A percentile compares a stretch with the other conserved stretches of the same genome.
Evolutionary conservation across 2,113 vertebrate species (phyloP).

Genomic region (Trochalopteron elliotii): DNA sequence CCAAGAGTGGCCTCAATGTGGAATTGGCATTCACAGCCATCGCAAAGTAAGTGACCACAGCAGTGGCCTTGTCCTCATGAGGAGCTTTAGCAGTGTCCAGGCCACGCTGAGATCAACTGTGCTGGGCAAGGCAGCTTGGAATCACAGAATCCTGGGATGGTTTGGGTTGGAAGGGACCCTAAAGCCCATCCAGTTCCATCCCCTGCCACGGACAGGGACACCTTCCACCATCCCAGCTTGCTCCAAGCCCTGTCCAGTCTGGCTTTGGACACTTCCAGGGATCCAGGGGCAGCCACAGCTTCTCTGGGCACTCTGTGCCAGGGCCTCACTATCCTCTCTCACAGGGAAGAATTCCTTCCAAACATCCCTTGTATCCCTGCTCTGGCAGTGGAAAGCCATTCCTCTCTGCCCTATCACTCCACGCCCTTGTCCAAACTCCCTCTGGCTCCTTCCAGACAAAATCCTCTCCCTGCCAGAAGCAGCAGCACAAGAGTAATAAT

Average conservation of each 20-base stretch:
- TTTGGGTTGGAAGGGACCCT: not conserved
- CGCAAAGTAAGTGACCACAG: constrained; percentile 82
- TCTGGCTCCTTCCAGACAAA: not conserved
- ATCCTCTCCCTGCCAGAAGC: not conserved
- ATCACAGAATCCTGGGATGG: not conserved
- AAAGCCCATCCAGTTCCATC: not conserved
- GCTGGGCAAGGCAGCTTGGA: not conserved
- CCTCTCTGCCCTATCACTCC: not conserved
- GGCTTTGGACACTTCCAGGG: not conserved
- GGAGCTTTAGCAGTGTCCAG: not conserved
- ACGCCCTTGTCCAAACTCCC: not conserved
- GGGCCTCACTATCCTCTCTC: accelerated
- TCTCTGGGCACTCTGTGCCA: not conserved
- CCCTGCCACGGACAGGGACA: not conserved
- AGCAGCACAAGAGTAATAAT: not conserved
- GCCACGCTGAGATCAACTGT: accelerated
- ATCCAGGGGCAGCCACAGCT: not conserved
- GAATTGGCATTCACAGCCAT: constrained; percentile 91
- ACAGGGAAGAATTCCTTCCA: not conserved
- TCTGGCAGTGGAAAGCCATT: not conserved
- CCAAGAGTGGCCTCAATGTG: constrained; percentile 89
- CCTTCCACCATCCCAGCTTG: accelerated
- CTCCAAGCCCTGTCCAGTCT: not conserved
- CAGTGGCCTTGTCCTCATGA: accelerated
- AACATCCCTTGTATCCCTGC: not conserved